phyloP scores from a whole-genome alignment of 2,113 vertebrate genomes.

The Falcunculus frontatus region DNA sequence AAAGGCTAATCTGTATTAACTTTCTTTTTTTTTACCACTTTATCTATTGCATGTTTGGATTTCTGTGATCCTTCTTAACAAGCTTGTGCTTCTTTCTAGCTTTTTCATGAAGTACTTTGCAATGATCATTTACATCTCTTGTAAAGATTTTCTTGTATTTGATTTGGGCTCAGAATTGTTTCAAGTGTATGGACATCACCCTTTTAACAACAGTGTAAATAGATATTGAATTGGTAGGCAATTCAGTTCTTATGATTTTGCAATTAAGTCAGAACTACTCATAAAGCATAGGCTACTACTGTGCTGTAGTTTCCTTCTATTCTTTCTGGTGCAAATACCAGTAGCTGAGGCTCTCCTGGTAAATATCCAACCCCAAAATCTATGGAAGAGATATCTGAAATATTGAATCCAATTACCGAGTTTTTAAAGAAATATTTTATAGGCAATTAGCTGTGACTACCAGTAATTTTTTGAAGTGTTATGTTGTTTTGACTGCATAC shows the following conservation, averaged over 20 bases:
- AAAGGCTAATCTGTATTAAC: neutral
- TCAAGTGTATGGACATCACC: neutral
- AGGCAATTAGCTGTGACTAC: conserved; percentile 14
- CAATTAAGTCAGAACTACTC: neutral
- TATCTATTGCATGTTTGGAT: neutral
- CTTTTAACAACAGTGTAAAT: neutral
- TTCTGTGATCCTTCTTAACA: neutral
- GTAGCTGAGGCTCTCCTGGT: neutral
- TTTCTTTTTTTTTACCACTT: neutral
- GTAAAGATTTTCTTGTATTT: neutral
- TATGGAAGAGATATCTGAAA: neutral
- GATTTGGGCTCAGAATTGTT: neutral
- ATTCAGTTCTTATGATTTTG: neutral
- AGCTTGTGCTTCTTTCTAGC: neutral
- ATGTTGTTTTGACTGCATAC: conserved; percentile 45
- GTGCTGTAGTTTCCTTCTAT: neutral
- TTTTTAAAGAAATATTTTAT: conserved; percentile 21
- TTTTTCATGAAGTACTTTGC: neutral
- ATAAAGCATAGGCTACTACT: neutral
- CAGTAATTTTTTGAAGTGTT: conserved; percentile 32
- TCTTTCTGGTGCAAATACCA: neutral
- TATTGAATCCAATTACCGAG: neutral
- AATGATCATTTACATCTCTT: neutral
- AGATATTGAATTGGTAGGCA: neutral
- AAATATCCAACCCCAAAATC: neutral